A percentile compares a stretch with the other conserved stretches of the same genome.
These are phyloP conservation scores for Ellobius talpinus DNA, from an alignment of 2,113 vertebrate genomes.

Conservation along the genomic window DNA sequence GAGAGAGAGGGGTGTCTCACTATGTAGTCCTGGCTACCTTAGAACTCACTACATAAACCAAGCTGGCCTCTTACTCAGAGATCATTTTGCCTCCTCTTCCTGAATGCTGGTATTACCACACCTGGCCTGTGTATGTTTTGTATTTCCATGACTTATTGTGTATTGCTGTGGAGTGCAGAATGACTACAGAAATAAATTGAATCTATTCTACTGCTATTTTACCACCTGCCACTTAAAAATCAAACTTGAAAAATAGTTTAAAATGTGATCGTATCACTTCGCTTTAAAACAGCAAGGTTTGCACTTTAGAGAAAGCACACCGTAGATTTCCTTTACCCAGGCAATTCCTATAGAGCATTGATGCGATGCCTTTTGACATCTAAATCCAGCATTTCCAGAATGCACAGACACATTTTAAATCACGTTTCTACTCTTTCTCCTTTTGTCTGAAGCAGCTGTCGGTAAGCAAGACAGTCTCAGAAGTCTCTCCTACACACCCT, in stretches of 20 bases:
- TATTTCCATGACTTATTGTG: not conserved
- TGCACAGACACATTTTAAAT: not conserved
- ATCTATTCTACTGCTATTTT: not conserved
- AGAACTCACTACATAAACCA: not conserved
- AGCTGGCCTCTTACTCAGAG: not conserved
- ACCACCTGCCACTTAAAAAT: not conserved
- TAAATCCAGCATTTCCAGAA: conserved; percentile 46
- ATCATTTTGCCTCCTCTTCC: not conserved
- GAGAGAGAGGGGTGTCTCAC: not conserved
- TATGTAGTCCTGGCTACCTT: not conserved
- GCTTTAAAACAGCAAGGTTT: conserved; percentile 14
- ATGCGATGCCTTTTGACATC: conserved; percentile 18
- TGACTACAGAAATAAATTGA: not conserved
- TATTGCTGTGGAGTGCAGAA: not conserved
- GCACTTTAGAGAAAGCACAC: not conserved
- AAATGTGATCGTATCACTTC: conserved; percentile 19
- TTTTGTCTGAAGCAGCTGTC: not conserved
- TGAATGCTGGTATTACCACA: not conserved
- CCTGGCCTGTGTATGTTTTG: not conserved
- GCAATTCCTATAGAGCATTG: not conserved
- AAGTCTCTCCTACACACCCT: not conserved
- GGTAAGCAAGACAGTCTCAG: not conserved
- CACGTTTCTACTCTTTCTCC: not conserved
- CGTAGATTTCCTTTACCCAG: not conserved
- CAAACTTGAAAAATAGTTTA: not conserved